Conservation (phyloP, 2,888 invertebrate genomes). For the Mythimna lalbum region DNA sequence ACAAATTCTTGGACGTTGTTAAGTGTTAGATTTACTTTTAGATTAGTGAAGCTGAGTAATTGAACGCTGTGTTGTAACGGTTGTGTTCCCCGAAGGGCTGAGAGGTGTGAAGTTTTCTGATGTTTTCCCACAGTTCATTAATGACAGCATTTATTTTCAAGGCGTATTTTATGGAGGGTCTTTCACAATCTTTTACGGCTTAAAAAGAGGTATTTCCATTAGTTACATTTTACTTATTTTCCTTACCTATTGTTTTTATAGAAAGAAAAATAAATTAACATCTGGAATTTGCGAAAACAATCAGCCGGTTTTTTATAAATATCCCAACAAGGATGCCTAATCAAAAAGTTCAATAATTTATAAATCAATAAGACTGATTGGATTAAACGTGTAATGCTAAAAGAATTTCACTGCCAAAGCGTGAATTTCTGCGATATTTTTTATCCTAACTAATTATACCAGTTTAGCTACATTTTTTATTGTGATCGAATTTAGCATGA, state of each 20-base stretch:
- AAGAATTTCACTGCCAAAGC: slow-evolving; percentile 34
- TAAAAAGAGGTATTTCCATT: background rate
- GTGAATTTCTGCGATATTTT: slow-evolving; percentile 15
- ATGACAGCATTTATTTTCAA: slow-evolving; percentile 21
- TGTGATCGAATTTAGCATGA: slow-evolving; percentile 45
- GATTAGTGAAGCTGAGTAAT: slow-evolving; percentile 56
- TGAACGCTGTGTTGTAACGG: slow-evolving; percentile 48
- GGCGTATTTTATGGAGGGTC: background rate
- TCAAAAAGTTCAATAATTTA: slow-evolving; percentile 16
- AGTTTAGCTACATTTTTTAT: slow-evolving; percentile 50
- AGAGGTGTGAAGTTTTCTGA: slow-evolving; percentile 25
- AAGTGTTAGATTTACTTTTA: slow-evolving; percentile 57
- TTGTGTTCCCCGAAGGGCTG: slow-evolving; percentile 24
- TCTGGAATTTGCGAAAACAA: slow-evolving; percentile 5
- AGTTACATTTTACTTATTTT: background rate
- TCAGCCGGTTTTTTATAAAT: slow-evolving; percentile 13
- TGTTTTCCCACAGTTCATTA: slow-evolving; percentile 45
- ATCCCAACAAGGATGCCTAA: background rate
- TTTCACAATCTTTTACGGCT: background rate
- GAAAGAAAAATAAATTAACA: slow-evolving; percentile 3
- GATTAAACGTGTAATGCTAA: slow-evolving; percentile 23
- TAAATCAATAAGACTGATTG: slow-evolving; percentile 40
- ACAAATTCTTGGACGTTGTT: slow-evolving; percentile 51
- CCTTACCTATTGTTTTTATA: background rate
- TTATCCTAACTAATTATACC: slow-evolving; percentile 36